phyloP scores from a whole-genome alignment of 2,113 vertebrate species.

The Octodon degus region DNA sequence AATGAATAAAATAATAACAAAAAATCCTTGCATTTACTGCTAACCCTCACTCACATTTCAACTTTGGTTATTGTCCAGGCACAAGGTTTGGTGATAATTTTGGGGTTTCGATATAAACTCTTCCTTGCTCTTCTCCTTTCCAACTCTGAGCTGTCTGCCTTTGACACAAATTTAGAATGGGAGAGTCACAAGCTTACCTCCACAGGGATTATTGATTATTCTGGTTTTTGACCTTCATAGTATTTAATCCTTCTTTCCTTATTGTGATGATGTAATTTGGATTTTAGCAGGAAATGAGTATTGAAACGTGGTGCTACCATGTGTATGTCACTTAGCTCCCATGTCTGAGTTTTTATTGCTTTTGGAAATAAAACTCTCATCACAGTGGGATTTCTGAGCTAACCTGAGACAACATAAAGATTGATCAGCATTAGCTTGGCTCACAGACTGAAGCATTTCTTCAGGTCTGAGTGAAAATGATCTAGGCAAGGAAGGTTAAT shows the following conservation, averaged over 20 bases:
- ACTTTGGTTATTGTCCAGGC: neutral
- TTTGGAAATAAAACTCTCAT: neutral
- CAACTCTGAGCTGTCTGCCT: neutral
- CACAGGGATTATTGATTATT: neutral
- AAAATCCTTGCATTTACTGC: neutral
- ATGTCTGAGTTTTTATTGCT: neutral
- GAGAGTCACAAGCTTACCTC: neutral
- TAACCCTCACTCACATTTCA: neutral
- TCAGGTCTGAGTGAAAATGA: neutral
- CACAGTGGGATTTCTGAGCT: neutral
- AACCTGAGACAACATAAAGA: neutral
- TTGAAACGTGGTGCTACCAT: neutral
- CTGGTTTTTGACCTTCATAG: neutral
- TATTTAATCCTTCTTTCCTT: neutral
- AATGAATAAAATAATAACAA: neutral
- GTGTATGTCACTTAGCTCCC: neutral
- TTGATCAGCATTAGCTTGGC: neutral
- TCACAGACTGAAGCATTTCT: neutral
- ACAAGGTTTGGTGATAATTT: neutral
- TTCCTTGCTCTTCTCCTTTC: neutral
- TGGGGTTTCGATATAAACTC: neutral
- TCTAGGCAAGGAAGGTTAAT: neutral
- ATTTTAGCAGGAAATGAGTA: neutral
- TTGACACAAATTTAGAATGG: neutral
- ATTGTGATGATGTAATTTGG: neutral